Evolutionary conservation across 30 jellyfish, hydroid and myxozoan genomes (phyloP), one percentile per base, ranked within the genome.

Genomic region (Aurelia coerulea): DNA sequence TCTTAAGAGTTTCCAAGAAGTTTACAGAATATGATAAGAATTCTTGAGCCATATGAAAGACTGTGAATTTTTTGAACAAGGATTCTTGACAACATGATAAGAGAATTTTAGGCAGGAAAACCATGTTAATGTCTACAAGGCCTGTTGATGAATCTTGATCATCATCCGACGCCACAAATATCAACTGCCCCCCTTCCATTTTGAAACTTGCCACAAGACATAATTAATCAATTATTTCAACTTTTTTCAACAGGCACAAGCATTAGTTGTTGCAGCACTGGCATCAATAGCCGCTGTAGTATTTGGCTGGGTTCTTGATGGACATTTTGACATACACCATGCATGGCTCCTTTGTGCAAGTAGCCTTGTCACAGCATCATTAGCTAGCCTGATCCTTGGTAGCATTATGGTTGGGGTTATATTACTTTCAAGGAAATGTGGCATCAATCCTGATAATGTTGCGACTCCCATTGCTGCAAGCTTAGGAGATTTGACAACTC

Each of bases 401-500:
- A 82, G 96, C 34, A 42, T 95, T 71, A 95, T 95, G 99, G 97
- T 89, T 72, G 92, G 91, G 7, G 97, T 95, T 10, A 90, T 95
- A 14, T 2, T 95, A 17, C 67, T 84, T 10, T 95, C 99, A 18
- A 80, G 64, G 41, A 69, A 65, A 32, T 88, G 91, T 79, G 97
- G 97, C 5, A 80, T 95, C 17, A 95, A 95, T 76, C 99, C 99
- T 11, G 99, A 95, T 64, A 95, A 95, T 77, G 93, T 95, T 34
- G 99, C 99, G 2, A 95, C 99, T 9, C 99, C 99, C 5, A 95
- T 95, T 73, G 99, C 99, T 32, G 99, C 99, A 14, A 95, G 99
- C 67, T 84, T 95, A 10, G 99, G 99, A 17, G 99, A 95, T 73
- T 69, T 95, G 69, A 85, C 95, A 35, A 95, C 99, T n/a, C 74